Evolutionary conservation across 1,140 invertebrate genomes (phyloP), one percentile per base, ranked within the genome.

Genomic region (Ostrea denselamellosa): DNA sequence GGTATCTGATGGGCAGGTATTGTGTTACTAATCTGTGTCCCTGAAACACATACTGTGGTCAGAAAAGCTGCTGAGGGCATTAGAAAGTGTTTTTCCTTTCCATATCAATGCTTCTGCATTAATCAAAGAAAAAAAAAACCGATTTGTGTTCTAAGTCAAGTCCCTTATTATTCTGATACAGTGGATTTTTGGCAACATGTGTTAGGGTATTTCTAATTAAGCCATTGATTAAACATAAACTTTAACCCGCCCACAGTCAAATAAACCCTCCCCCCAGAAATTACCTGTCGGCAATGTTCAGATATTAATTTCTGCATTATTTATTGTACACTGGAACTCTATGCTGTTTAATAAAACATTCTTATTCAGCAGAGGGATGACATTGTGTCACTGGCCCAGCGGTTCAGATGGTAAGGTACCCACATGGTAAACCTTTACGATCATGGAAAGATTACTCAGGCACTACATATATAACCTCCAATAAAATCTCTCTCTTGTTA

Each of bases 121-220:
- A 77, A 77, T 34, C n/a, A n/a, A n/a, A n/a, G n/a, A n/a, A n/a
- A n/a, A n/a, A n/a, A 77, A 77, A 28, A 77, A 77, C 2, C 28
- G 17, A 25, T 77, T 17, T 77, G 68, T 77, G 4, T 44, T 25
- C 25, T 44, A 12, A 34, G 68, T 10, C 3, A 10, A 25, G 68
- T 10, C 10, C 12, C 12, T 25, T 12, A 25, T 34, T 34, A 14
- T 77, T 77, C 25, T 22, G 25, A 77, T 77, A 77, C 68, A 28
- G 65, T n/a, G 65, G 65, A 22, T 71, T 22, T 28, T 28, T 71
- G 68, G 68, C 68, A 77, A 77, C 68, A 77, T 3, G 28, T 77
- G 68, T 77, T 34, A 25, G 14, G 68, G 68, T 77, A 22, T 25
- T 25, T 62, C 56, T 62, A 62, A 62, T 62, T n/a, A 77, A 77